These are phyloP conservation scores for Acanthacorydalis orientalis DNA, from an alignment of 2,888 invertebrate species.

Conservation along the genomic window DNA sequence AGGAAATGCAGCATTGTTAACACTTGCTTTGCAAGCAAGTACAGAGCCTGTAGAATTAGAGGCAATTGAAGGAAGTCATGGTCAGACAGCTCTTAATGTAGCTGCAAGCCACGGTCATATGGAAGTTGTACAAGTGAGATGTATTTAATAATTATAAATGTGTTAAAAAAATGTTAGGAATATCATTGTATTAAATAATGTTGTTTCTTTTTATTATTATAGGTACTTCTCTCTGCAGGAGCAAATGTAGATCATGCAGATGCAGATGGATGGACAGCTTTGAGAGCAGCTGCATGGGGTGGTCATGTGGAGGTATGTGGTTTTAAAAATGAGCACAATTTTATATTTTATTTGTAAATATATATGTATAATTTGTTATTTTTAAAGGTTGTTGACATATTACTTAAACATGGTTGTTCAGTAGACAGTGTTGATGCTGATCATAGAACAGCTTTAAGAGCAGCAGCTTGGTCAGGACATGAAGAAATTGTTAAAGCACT, in stretches of 20 bases:
- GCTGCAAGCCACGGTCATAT: slow-evolving; percentile 66
- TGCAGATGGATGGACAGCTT: slow-evolving; percentile 78
- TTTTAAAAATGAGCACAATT: slow-evolving; percentile 1
- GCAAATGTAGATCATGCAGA: slow-evolving; percentile 62
- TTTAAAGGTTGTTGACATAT: slow-evolving; percentile 53
- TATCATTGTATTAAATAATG: not conserved
- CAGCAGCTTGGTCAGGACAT: slow-evolving; percentile 90
- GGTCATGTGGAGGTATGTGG: slow-evolving; percentile 66
- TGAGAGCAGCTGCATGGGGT: slow-evolving; percentile 89
- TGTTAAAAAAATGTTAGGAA: not conserved
- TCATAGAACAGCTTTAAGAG: slow-evolving; percentile 74
- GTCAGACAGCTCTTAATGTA: slow-evolving; percentile 73
- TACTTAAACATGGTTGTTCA: slow-evolving; percentile 62
- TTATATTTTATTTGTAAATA: not conserved
- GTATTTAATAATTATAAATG: no score
- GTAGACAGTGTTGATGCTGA: slow-evolving; percentile 80
- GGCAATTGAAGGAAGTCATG: slow-evolving; percentile 54
- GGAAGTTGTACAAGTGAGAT: slow-evolving; percentile 45
- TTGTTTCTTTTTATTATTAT: slow-evolving; percentile 6
- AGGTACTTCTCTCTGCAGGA: slow-evolving; percentile 36
- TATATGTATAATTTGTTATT: not conserved
- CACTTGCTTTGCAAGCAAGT: slow-evolving; percentile 39
- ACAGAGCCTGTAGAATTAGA: slow-evolving; percentile 37
- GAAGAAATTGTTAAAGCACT: slow-evolving; percentile 63
- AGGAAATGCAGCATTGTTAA: slow-evolving; percentile 52